Percentiles rank a stretch among this genome's conserved stretches.
Conservation (phyloP, 2,888 invertebrate species). For the Ennomos quercinarius region DNA sequence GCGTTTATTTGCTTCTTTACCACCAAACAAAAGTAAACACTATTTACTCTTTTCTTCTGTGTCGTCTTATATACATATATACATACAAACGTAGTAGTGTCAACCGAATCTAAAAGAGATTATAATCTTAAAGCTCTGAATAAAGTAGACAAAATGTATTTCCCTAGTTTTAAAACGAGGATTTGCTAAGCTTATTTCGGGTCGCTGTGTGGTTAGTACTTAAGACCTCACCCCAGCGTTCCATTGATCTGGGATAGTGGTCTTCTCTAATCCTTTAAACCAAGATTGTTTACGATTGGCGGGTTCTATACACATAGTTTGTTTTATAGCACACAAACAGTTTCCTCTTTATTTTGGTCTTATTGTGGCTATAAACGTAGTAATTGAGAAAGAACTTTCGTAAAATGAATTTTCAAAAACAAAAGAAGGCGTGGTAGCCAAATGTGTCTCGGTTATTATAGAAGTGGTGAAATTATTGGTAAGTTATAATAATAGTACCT, state of each 20-base stretch:
- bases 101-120: conserved; percentile 6
- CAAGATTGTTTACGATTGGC: conserved; percentile 35
- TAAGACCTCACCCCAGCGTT: conserved; percentile 29
- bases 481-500: no score
- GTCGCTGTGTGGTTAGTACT: conserved; percentile 34
- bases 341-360: not conserved
- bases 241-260: conserved; percentile 39
- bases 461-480: no score
- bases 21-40: no score
- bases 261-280: conserved; percentile 39
- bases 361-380: no score
- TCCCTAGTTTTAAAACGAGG: conserved; percentile 22
- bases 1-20: no score
- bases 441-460: no score
- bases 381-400: no score
- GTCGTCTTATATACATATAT: no score
- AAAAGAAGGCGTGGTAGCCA: no score
- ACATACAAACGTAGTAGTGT: no score
- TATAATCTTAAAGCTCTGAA: conserved; percentile 4
- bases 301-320: conserved; percentile 20
- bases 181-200: conserved; percentile 36
- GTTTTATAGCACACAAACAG: conserved; percentile 14
- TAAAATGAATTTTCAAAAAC: no score
- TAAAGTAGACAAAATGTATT: conserved; percentile 13
- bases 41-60: no score